Percentiles rank a stretch among this genome's conserved stretches.
These are phyloP conservation scores for Apis florea DNA, from an alignment of 1,140 invertebrate species.

Conservation along the genomic window DNA sequence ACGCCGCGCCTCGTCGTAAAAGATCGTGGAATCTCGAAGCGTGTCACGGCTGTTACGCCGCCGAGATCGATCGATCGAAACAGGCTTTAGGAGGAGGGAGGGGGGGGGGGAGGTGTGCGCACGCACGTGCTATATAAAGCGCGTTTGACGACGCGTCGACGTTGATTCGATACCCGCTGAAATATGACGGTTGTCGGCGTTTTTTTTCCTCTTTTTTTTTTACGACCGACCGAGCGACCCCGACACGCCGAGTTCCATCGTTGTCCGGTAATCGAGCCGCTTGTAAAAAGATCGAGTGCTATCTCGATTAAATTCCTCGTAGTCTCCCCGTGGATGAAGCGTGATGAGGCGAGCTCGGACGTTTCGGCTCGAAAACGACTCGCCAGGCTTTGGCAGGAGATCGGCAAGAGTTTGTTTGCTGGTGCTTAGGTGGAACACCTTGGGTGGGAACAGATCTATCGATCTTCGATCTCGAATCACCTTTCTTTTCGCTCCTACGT, in stretches of 20 bases:
- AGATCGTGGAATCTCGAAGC: conserved; percentile 65
- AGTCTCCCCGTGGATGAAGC: background rate
- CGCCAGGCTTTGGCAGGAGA: background rate
- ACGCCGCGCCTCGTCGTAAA: conserved; percentile 64
- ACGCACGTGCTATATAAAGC: conserved; percentile 8
- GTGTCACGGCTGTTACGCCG: conserved; percentile 60
- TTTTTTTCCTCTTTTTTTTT: background rate
- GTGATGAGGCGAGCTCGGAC: background rate
- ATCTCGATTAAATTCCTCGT: conserved; percentile 40
- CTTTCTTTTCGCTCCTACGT: background rate
- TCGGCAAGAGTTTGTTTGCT: background rate
- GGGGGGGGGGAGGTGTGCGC: background rate
- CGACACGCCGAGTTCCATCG: background rate
- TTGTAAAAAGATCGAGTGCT: conserved; percentile 27
- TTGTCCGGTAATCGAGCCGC: conserved; percentile 5
- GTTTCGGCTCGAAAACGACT: background rate
- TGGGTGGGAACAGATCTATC: too few species aligned
- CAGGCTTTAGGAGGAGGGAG: conserved; percentile 15
- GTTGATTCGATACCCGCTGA: conserved; percentile 33
- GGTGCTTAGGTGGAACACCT: background rate
- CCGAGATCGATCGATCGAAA: conserved; percentile 54
- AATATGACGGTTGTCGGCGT: conserved; percentile 33
- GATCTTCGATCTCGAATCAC: too few species aligned
- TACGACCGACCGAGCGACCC: too few species aligned
- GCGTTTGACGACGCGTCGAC: conserved; percentile 20